Evolutionary conservation across 2,113 vertebrate species (phyloP).

Genomic region (Ailurus styani): DNA sequence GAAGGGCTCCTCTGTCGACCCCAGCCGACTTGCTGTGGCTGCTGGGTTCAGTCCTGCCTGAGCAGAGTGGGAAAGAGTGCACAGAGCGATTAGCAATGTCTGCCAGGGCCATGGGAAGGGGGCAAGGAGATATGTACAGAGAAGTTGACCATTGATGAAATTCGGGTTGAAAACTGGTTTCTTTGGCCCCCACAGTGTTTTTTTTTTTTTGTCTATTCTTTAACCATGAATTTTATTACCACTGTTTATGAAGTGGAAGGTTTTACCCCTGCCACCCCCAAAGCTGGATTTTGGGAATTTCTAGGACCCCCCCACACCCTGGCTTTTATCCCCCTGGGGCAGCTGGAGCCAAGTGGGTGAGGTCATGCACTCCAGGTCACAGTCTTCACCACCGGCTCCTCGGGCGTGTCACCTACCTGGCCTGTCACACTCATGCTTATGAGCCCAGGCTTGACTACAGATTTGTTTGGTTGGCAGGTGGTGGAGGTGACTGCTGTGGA

Average conservation of each 20-base stretch:
- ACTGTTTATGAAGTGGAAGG: background rate
- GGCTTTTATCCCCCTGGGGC: background rate
- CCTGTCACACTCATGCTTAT: fast-evolving
- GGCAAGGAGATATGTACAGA: fast-evolving
- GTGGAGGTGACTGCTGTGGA: background rate
- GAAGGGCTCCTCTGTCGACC: background rate
- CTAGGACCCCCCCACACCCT: background rate
- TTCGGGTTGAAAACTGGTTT: background rate
- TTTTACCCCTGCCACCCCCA: background rate
- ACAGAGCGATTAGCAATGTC: background rate
- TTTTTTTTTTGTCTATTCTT: background rate
- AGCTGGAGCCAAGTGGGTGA: background rate
- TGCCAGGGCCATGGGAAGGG: background rate
- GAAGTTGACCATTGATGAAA: background rate
- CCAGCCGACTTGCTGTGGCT: background rate
- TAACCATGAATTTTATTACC: background rate
- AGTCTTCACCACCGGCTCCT: fast-evolving
- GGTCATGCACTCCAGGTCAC: background rate
- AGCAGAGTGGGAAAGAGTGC: background rate
- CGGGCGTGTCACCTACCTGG: fast-evolving
- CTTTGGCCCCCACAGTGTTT: background rate
- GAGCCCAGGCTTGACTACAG: background rate
- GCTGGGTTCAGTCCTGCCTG: background rate
- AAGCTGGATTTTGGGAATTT: background rate
- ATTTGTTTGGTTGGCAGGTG: background rate